Base-by-base conservation (phyloP, 2,888 invertebrate species). In the Cephus rjabovi region DNA sequence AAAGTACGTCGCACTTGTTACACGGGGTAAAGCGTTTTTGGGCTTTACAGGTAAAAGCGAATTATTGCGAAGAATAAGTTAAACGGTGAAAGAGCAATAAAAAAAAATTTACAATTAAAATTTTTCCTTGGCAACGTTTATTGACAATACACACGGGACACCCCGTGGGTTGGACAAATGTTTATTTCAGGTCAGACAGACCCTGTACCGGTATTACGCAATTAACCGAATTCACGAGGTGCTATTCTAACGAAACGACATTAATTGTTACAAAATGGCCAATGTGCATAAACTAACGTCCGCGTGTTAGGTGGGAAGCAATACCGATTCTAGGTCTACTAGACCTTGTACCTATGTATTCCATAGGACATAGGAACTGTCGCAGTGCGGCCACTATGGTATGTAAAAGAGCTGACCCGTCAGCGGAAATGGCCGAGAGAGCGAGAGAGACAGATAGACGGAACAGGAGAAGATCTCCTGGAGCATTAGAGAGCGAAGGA, bases 331-430 rank as follows among this genome's bases (percentile, higher is more conserved):
- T 71, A 33, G 71, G 71, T 71, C 71, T 71, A 71, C 71, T 71
- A 71, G 56, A 56, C 56, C 23, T 23, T 71, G 71, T 31, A 31
- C 71, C 33, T 71, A 71, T 34, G 33, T 34, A 31, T 71, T 34
- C 71, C 33, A 34, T 71, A 71, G 31, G 12, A 71, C 71, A 34
- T 71, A 71, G 71, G n/a, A 73, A 78, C 56, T 78, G 78, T 78
- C 78, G 78, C 78, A 78, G 76, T 78, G 78, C 78, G 75, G 73
- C 73, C 78, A 75, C 69, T 33, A 75, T 75, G 75, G 78, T 75
- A 78, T 78, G 76, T 78, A 78, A 78, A 78, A 78, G 78, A 78
- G 78, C 78, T 37, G 76, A 73, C 73, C 71, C 78, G 78, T 78
- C 78, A 78, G 78, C 78, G 73, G 73, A 78, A 76, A 76, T 78